Base-by-base conservation (phyloP, 2,113 vertebrate genomes). In the Mus pahari region DNA sequence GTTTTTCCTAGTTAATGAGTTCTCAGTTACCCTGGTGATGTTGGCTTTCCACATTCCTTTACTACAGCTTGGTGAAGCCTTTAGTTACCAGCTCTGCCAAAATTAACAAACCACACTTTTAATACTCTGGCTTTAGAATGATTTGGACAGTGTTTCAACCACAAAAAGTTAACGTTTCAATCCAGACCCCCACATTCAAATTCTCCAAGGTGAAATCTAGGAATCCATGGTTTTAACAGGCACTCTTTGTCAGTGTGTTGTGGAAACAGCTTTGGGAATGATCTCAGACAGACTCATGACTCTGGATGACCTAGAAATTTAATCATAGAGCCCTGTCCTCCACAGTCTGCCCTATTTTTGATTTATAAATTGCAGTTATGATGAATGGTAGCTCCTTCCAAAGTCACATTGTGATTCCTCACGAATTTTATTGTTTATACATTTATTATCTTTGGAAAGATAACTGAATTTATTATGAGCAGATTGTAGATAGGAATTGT, bases 121-220 rank as follows among this genome's bases (percentile, higher is more conserved):
- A 92, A 82, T 58, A 50, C 3, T 39, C 48, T n/a, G 82, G 12
- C 31, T 86, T 92, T 93, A 79, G 17, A 94, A 79, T 48, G 13
- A 36, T 39, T 96, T 50, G 6, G 14, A 26, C 77, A 74, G 7
- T 22, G 91, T 20, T 78, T 95, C 87, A 60, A 86, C 31, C 84
- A 39, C 3, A 66, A 48, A 91, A 94, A 26, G 7, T 31, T 81
- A 42, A 48, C 10, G 7, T 48, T 74, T 24, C 1, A 11, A 22
- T 86, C 17, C 79, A 93, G 42, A 94, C 31, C 42, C 68, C 55
- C 14, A 62, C 62, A 78, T 7, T 91, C 53, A 89, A 33, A 39
- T 83, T 96, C 83, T 92, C 93, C 83, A 89, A 75, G 86, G 95
- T 62, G 42, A 91, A 94, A 31, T 89, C 45, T 19, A 97, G 58